Percentiles rank a stretch among this genome's conserved stretches.
phyloP scores from a whole-genome alignment of 2,888 invertebrate species.

The Schizaphis graminum region DNA sequence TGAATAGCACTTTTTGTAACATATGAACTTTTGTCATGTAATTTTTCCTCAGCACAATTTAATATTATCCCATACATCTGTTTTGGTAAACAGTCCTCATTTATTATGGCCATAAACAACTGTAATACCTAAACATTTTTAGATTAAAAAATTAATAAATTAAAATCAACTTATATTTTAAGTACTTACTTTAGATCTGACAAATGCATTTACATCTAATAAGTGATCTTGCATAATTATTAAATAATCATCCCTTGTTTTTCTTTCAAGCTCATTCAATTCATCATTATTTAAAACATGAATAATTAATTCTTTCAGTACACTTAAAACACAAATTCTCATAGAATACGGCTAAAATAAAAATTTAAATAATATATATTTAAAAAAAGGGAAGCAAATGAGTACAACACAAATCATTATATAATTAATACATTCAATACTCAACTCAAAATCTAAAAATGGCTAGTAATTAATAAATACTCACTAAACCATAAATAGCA shows the following conservation, averaged over 20 bases:
- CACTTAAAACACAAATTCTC: conserved; percentile 86
- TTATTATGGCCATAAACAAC: conserved; percentile 84
- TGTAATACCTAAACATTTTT: conserved; percentile 76
- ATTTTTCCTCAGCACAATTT: conserved; percentile 78
- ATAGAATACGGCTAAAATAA: conserved; percentile 74
- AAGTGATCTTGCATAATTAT: conserved; percentile 86
- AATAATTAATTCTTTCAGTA: conserved; percentile 83
- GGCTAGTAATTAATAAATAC: not conserved
- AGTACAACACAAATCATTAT: too few species aligned
- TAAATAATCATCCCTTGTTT: conserved; percentile 83
- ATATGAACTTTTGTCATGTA: conserved; percentile 85
- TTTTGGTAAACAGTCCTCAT: conserved; percentile 84
- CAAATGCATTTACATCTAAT: conserved; percentile 86
- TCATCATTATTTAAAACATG: conserved; percentile 80
- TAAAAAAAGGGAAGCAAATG: not conserved
- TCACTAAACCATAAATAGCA: conserved; percentile 12
- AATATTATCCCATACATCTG: conserved; percentile 79
- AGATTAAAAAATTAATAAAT: conserved; percentile 16
- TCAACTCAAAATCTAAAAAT: not conserved
- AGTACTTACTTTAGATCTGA: conserved; percentile 80
- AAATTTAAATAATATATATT: not conserved
- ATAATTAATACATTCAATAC: not conserved
- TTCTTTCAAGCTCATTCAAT: conserved; percentile 78
- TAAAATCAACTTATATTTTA: not conserved
- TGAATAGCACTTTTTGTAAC: conserved; percentile 89